Base-by-base conservation (phyloP, 2,113 vertebrate genomes). In the Ictidomys tridecemlineatus region DNA sequence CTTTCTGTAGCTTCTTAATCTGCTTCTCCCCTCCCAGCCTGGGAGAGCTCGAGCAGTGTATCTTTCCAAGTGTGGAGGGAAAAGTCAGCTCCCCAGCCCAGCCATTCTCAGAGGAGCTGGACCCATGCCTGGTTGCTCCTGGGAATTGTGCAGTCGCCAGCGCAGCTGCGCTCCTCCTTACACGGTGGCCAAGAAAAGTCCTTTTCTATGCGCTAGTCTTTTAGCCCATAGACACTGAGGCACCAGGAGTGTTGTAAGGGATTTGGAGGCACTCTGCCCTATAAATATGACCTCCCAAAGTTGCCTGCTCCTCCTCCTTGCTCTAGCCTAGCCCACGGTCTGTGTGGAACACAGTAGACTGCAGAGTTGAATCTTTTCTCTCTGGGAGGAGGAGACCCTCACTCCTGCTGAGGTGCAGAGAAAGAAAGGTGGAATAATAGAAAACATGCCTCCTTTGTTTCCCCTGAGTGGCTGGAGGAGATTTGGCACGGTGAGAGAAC, bases 201-300 rank as follows among this genome's bases (percentile, higher is more conserved):
- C 85, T 76, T 96, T 96, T 97, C 95, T 94, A 45, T 96, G 93
- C 11, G 10, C 93, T 96, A 86, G 32, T 80, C 97, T 94, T 96
- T 94, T 34, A 96, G 86, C 58, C 51, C 4, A 45, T 77, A 98
- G 97, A 97, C 97, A 93, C 3, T 0, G 74, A 93, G 96, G 97
- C 95, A 98, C 97, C 97, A 96, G 94, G 91, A 94, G 34, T 86
- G 69, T 80, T 93, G 83, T 53, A 89, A 82, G 65, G 76, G 78
- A 73, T 63, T 76, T 74, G 74, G 85, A 97, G 70, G 70, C 58
- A 34, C 58, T 82, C 58, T 95, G 61, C 70, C 91, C 74, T 94
- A 34, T 74, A 96, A 95, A 79, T 73, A 48, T 3, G 78, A 84
- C 85, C 89, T 95, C 61, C 42, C 16, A 16, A 56, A 67, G 26